Evolutionary conservation across 2,888 invertebrate species (phyloP), one percentile per base, ranked within the genome.

Genomic region (Dexiosoma caninum): DNA sequence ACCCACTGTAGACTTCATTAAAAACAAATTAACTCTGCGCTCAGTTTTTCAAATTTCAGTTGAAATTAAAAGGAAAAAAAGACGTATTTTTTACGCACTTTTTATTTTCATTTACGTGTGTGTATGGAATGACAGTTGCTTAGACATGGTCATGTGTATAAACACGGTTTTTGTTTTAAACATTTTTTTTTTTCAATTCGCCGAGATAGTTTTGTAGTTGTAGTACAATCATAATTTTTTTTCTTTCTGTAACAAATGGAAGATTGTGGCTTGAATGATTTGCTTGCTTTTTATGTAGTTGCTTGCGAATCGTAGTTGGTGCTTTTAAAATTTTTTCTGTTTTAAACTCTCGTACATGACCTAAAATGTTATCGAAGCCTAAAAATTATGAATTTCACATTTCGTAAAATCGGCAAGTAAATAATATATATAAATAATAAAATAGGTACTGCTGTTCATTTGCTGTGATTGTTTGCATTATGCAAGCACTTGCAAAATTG

Each of bases 341-440:
- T 75, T 71, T 64, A 57, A 64, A 66, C 64, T 71, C 70, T 66
- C 32, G 59, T 79, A 70, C 40, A 72, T 82, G 83, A 83, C 83
- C 83, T 71, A 81, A 83, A 83, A 83, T 78, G 78, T 60, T 69
- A 81, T 67, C 74, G 70, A 82, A 81, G 79, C 82, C 81, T 78
- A 82, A 83, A 83, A 81, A 81, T 76, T 76, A 81, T 78, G 64
- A 81, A 81, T 83, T 80, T 82, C 69, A 72, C 60, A 75, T 75
- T 81, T 75, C 16, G 32, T 55, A 16, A 67, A 53, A 60, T 69
- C 14, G 60, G 14, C 37, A 40, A n/a, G n/a, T n/a, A 74, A 27
- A 32, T 55, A 16, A n/a, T 10, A 14, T 19, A 21, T n/a, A n/a
- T n/a, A n/a, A n/a, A n/a, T n/a, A n/a, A n/a, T n/a, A n/a, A n/a